These are phyloP conservation scores for Adela reaumurella DNA, from an alignment of 2,888 invertebrate species.

Conservation along the genomic window DNA sequence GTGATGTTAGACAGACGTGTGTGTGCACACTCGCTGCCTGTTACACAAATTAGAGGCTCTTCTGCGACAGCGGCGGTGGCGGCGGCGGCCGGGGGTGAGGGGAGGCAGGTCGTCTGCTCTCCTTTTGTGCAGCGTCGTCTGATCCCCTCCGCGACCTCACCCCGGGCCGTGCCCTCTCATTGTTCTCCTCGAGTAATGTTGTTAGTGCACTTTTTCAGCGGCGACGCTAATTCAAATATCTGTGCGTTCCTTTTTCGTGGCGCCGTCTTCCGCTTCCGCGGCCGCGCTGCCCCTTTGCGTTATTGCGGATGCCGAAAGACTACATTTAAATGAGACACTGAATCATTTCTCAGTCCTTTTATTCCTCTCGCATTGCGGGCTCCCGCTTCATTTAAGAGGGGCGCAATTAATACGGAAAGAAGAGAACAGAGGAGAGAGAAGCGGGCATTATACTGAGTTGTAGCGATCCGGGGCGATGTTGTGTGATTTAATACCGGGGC, in stretches of 20 bases:
- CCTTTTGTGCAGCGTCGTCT: background rate
- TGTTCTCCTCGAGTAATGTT: slow-evolving; percentile 50
- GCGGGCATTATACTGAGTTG: no score
- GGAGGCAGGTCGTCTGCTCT: background rate
- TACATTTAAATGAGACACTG: slow-evolving; percentile 58
- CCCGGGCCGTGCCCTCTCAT: slow-evolving; percentile 27
- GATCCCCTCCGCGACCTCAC: background rate
- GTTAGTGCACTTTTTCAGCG: slow-evolving; percentile 55
- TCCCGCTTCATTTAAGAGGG: slow-evolving; percentile 29
- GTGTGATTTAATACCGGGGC: no score
- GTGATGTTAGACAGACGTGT: background rate
- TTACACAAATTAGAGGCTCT: background rate
- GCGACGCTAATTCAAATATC: slow-evolving; percentile 55
- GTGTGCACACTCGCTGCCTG: background rate
- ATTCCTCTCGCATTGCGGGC: slow-evolving; percentile 32
- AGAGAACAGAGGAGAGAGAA: background rate
- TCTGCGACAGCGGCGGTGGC: background rate
- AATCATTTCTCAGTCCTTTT: slow-evolving; percentile 24
- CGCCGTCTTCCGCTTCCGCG: slow-evolving; percentile 53
- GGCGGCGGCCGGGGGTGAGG: background rate
- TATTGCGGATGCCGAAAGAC: slow-evolving; percentile 41
- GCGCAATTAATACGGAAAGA: background rate
- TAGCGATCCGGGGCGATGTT: no score
- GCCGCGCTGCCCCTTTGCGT: slow-evolving; percentile 45
- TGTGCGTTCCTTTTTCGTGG: slow-evolving; percentile 48